These are phyloP conservation scores for Nasonia giraulti DNA, from an alignment of 1,140 invertebrate species.

Conservation along the genomic window DNA sequence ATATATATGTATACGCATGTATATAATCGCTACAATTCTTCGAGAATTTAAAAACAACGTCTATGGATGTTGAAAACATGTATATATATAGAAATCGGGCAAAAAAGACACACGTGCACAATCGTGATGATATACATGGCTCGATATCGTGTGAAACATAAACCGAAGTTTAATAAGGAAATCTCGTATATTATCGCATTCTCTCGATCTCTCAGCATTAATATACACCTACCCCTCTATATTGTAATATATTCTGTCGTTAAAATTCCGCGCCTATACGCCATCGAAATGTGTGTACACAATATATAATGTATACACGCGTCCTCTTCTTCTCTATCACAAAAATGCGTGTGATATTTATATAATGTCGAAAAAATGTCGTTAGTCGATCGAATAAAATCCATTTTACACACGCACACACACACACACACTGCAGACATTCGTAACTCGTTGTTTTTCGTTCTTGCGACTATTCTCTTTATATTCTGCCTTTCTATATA, in stretches of 20 bases:
- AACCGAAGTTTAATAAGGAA: background rate
- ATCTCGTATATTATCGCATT: background rate
- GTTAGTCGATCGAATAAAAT: slow-evolving; percentile 3
- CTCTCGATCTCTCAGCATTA: background rate
- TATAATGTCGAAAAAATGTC: slow-evolving; percentile 24
- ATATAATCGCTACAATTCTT: slow-evolving; percentile 50
- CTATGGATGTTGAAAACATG: slow-evolving; percentile 61
- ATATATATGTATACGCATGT: slow-evolving; percentile 27
- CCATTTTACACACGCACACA: background rate
- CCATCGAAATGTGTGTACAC: background rate
- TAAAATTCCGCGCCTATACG: background rate
- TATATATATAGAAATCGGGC: slow-evolving; percentile 63
- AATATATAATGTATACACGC: slow-evolving; percentile 2
- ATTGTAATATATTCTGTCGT: background rate
- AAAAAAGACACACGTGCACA: slow-evolving; percentile 54
- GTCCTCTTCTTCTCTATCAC: background rate
- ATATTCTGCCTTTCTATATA: background rate
- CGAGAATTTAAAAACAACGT: slow-evolving; percentile 68
- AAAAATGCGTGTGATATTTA: slow-evolving; percentile 13
- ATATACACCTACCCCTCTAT: background rate
- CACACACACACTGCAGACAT: slow-evolving; percentile 1
- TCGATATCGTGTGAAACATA: background rate
- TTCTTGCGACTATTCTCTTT: slow-evolving; percentile 10
- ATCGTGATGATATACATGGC: background rate
- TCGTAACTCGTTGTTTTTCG: slow-evolving; percentile 24